Evolutionary conservation across 1,140 invertebrate species (phyloP).

Genomic region (Linepithema humile): DNA sequence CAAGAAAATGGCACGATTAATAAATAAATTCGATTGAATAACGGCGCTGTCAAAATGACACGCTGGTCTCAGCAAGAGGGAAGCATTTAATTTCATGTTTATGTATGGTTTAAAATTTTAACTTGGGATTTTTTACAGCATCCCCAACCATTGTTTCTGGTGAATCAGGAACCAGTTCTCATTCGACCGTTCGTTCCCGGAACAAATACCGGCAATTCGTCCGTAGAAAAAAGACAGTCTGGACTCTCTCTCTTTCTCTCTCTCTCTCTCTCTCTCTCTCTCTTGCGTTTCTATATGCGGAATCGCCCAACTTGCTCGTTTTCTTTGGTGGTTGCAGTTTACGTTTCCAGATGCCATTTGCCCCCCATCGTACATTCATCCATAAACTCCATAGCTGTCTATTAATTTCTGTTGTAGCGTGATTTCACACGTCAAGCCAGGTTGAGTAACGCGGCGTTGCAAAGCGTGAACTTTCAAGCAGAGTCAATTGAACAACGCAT

Average conservation of each 20-base stretch:
- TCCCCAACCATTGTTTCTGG: conserved; percentile 5
- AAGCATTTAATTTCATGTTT: not conserved
- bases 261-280: no score
- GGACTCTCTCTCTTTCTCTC: no score
- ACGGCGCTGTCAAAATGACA: not conserved
- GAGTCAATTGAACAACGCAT: conserved; percentile 25
- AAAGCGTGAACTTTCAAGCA: conserved; percentile 39
- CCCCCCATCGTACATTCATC: not conserved
- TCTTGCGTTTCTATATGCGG: conserved; percentile 69
- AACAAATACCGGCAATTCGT: conserved; percentile 25
- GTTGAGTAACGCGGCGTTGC: conserved; percentile 12
- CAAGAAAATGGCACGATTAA: not conserved
- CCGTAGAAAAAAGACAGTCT: conserved; percentile 6
- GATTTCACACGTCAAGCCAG: not conserved
- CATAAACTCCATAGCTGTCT: conserved; percentile 39
- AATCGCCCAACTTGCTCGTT: conserved; percentile 55
- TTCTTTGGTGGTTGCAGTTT: conserved; percentile 27
- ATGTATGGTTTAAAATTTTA: not conserved
- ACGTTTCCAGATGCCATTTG: conserved; percentile 1
- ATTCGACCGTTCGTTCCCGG: conserved; percentile 19
- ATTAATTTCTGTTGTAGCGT: conserved; percentile 36
- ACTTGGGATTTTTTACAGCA: not conserved
- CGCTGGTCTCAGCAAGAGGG: not conserved
- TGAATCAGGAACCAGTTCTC: conserved; percentile 32
- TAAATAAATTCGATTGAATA: not conserved